Conservation (phyloP, 2,797 vertebrate species). For the Oophaga sylvatica region DNA sequence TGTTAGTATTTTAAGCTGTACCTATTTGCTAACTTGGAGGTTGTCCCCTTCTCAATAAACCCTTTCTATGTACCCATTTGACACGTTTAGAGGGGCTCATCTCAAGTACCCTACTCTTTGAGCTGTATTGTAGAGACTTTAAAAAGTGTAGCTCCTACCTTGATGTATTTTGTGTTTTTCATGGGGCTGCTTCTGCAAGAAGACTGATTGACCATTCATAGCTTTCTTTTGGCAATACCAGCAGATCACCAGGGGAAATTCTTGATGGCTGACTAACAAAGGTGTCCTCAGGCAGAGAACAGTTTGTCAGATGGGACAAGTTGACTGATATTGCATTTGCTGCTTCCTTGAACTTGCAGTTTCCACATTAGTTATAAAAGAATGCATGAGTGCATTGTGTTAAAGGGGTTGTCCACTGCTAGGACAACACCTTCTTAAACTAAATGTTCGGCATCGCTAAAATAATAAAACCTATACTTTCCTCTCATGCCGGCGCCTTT, state of each 20-base stretch:
- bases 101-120: neutral
- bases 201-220: neutral
- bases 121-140: neutral
- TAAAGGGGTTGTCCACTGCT: neutral
- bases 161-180: neutral
- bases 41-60: neutral
- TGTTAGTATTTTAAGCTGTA: neutral
- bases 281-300: neutral
- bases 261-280: too few relatives aligned
- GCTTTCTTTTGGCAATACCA: neutral
- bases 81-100: neutral
- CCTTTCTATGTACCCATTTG: neutral
- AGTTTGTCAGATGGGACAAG: neutral
- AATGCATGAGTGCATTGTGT: neutral
- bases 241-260: too few relatives aligned
- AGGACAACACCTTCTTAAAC: too few relatives aligned
- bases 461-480: too few relatives aligned
- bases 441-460: too few relatives aligned
- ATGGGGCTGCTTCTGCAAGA: neutral
- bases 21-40: neutral
- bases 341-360: neutral
- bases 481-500: too few relatives aligned
- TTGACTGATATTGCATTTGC: neutral
- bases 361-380: neutral
- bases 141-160: neutral